A percentile compares a stretch with the other conserved stretches of the same genome.
Evolutionary conservation across 2,797 vertebrate genomes (phyloP).

Genomic region (Pseudocheirus occidentalis): DNA sequence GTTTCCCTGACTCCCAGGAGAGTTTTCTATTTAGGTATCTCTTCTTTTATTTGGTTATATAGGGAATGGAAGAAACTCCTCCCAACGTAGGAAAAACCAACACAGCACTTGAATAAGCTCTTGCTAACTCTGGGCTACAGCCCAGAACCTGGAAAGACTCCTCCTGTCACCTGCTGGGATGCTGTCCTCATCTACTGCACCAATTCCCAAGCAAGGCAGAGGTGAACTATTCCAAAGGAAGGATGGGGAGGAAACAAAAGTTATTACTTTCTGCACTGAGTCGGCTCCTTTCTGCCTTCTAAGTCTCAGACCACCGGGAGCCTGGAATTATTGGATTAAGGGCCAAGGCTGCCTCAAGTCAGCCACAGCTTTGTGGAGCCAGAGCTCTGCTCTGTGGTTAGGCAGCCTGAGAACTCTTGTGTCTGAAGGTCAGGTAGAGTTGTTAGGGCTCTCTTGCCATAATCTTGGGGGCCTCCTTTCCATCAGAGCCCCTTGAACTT

Average conservation of each 20-base stretch:
- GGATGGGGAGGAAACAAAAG: constrained; percentile 26
- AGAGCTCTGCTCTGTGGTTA: constrained; percentile 70
- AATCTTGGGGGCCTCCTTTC: constrained; percentile 74
- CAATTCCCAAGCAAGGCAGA: background rate
- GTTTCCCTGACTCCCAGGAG: background rate
- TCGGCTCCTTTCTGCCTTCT: constrained; percentile 75
- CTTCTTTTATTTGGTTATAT: constrained; percentile 28
- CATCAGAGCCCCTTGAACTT: constrained; percentile 58
- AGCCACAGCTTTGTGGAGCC: constrained; percentile 69
- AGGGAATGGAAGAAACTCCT: background rate
- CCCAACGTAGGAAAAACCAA: background rate
- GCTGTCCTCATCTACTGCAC: background rate
- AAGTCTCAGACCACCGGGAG: constrained; percentile 77
- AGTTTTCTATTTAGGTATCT: background rate
- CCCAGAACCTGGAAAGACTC: background rate
- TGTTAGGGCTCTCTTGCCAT: constrained; percentile 71
- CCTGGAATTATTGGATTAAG: constrained; percentile 78
- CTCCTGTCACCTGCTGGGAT: constrained; percentile 1
- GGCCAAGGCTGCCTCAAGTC: constrained; percentile 80
- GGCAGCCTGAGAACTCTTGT: constrained; percentile 56
- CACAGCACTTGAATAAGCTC: background rate
- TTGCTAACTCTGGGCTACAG: background rate
- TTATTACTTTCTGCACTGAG: constrained; percentile 58
- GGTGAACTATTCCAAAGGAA: background rate
- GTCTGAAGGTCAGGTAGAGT: constrained; percentile 73